Evolutionary conservation across 2,888 invertebrate genomes (phyloP).

Genomic region (Eupithecia subumbrata): DNA sequence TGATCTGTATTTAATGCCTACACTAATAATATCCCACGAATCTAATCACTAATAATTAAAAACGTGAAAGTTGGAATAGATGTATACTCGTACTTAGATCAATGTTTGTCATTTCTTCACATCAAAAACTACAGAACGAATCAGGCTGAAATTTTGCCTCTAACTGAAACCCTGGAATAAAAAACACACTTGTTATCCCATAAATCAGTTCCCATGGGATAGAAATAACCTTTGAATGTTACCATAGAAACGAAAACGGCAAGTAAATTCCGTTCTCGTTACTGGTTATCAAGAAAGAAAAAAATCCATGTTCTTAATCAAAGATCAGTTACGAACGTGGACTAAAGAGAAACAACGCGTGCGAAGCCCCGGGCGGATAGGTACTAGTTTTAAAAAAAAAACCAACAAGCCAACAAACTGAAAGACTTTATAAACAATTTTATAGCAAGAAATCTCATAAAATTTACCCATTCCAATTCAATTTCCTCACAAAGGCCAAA

Average conservation of each 20-base stretch:
- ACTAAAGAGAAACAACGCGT: neutral
- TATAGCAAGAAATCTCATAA: neutral
- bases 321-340: too few relatives aligned
- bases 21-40: too few relatives aligned
- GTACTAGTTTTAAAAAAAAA: neutral
- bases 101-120: neutral
- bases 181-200: neutral
- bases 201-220: neutral
- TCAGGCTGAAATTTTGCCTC: neutral
- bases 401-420: neutral
- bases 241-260: too few relatives aligned
- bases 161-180: neutral
- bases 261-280: too few relatives aligned
- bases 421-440: neutral
- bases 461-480: slow-evolving; percentile 1
- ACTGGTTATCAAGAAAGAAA: too few relatives aligned
- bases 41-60: too few relatives aligned
- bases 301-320: too few relatives aligned
- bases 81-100: neutral
- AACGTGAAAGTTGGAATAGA: neutral
- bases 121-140: neutral
- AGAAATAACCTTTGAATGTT: neutral
- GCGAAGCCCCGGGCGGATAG: neutral
- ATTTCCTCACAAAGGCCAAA: neutral
- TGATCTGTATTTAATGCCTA: too few relatives aligned